Evolutionary conservation across 1,140 invertebrate genomes (phyloP).

Genomic region (Trinorchestia longiramus): DNA sequence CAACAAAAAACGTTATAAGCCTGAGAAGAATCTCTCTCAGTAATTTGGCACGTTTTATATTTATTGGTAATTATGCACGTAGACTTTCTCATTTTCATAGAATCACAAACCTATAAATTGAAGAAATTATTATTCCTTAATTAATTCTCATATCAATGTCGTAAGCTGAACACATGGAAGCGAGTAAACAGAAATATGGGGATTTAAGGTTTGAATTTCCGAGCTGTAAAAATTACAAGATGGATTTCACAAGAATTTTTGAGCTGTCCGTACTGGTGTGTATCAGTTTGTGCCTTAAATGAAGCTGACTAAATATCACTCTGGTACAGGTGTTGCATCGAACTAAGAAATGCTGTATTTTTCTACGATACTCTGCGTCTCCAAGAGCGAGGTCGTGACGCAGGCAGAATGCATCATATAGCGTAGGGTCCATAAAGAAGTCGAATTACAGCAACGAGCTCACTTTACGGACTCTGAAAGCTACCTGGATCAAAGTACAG

Average conservation of each 20-base stretch:
- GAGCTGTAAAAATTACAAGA: neutral
- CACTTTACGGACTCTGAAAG: neutral
- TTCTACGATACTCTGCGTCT: neutral
- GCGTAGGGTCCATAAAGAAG: neutral
- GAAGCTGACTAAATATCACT: neutral
- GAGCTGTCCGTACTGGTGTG: neutral
- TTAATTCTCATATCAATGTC: too few relatives aligned
- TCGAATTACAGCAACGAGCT: neutral
- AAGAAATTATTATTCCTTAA: too few relatives aligned
- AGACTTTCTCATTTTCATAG: too few relatives aligned
- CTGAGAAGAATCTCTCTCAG: too few relatives aligned
- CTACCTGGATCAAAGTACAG: neutral
- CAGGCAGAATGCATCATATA: neutral
- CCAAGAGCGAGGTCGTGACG: neutral
- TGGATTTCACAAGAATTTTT: neutral
- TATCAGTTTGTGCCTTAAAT: neutral
- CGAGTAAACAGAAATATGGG: too few relatives aligned
- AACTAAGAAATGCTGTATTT: neutral
- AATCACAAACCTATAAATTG: too few relatives aligned
- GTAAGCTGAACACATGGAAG: too few relatives aligned
- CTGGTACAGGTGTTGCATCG: neutral
- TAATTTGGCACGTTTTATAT: too few relatives aligned
- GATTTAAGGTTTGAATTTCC: too few relatives aligned
- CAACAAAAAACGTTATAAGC: too few relatives aligned
- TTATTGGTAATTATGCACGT: too few relatives aligned